phyloP scores from a whole-genome alignment of 2,888 invertebrate genomes.

The Rhorus exstirpatorius region DNA sequence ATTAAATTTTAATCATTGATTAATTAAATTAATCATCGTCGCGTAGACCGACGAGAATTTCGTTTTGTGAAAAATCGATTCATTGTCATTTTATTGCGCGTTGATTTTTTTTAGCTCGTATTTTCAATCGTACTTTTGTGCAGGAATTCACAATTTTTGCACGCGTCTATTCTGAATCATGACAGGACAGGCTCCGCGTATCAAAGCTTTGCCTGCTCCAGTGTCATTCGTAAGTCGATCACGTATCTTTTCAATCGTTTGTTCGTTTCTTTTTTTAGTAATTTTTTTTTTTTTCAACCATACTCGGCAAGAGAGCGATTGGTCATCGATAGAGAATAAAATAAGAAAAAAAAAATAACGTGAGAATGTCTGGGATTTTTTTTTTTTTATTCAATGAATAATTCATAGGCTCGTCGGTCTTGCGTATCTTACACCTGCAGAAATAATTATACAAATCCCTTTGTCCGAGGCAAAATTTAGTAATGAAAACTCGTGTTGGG shows the following conservation, averaged over 20 bases:
- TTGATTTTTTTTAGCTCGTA: slow-evolving; percentile 23
- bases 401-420: too few species aligned
- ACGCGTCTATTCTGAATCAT: slow-evolving; percentile 54
- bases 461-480: neutral
- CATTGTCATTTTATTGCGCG: slow-evolving; percentile 53
- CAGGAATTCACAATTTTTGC: slow-evolving; percentile 47
- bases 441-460: too few species aligned
- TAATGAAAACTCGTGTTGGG: neutral
- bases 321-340: slow-evolving; percentile 27
- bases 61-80: neutral
- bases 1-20: too few species aligned
- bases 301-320: neutral
- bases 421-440: too few species aligned
- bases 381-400: too few species aligned
- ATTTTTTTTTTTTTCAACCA: slow-evolving; percentile 22
- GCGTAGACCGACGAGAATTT: too few species aligned
- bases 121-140: slow-evolving; percentile 38
- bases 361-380: slow-evolving; percentile 1
- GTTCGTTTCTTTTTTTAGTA: slow-evolving; percentile 1
- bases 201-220: slow-evolving; percentile 31
- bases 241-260: slow-evolving; percentile 22
- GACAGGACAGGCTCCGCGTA: neutral
- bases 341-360: neutral
- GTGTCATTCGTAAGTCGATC: slow-evolving; percentile 56
- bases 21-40: too few species aligned